Evolutionary conservation across 2,797 vertebrate genomes (phyloP), one percentile per base, ranked within the genome.

Genomic region (Galaxias olidus): DNA sequence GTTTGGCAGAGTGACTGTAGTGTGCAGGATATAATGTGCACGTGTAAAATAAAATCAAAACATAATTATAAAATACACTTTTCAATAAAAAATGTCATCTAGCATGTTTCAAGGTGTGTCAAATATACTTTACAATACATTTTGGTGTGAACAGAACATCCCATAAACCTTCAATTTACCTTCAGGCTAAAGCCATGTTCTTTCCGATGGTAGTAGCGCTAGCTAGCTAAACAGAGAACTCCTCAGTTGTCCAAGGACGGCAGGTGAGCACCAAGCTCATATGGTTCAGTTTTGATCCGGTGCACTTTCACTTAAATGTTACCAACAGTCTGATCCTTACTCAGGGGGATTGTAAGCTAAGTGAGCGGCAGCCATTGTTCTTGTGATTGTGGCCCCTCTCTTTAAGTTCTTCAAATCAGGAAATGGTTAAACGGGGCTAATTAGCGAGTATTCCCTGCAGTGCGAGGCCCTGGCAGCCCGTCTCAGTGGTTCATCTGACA

Each of bases 351-450:
- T 64, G n/a, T n/a, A n/a, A n/a, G 63, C 63, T 82, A 84, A 86
- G 77, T 86, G 81, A 81, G 77, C 73, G 8, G 47, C 30, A 30
- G 30, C 81, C 82, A 86, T 90, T 91, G 88, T 90, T 87, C 47
- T 11, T 78, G 76, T 85, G 86, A 90, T 84, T 88, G 83, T 84
- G 82, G 65, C 80, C 80, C 60, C 0, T 51, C 88, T 90, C 82
- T 85, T 92, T 91, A 91, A 91, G 91, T 92, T 92, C 91, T 93
- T 93, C 86, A 76, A 82, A 91, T 81, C 91, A 92, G 92, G 92
- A 93, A 93, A 87, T 92, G 85, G 88, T 91, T 92, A 90, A 91
- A 86, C 77, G 20, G 71, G 77, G 77, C 78, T 91, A 92, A 93
- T 92, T 92, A 90, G 80, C 70, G 17, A 62, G 74, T 88, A 86